Evolutionary conservation across 1,140 invertebrate species (phyloP), one percentile per base, ranked within the genome.

Genomic region (Drosophila chauvacae): DNA sequence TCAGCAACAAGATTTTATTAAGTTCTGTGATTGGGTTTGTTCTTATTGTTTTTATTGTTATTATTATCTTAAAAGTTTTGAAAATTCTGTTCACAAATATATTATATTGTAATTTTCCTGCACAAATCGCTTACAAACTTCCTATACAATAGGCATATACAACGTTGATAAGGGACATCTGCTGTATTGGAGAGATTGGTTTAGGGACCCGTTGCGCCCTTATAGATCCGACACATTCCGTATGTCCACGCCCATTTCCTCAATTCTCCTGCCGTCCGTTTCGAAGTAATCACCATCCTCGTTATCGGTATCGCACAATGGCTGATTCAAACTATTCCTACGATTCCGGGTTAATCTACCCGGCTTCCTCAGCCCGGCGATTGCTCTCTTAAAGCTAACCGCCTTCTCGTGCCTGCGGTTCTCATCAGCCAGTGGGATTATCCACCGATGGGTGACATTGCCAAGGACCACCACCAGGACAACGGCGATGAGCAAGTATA

Each of bases 201-300:
- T 62, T 26, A 23, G 20, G 4, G 3, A 14, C 23, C 35, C 48
- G 7, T 14, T 7, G 26, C 23, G 18, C 14, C 14, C 30, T 16
- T 33, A 82, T 9, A 85, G 68, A 39, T 74, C 68, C 1, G 73
- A 60, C 10, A 62, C 64, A 68, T 63, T 53, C n/a, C 81, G 64
- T 51, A 70, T 78, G 33, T 85, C 73, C 35, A 77, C 82, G 61
- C 69, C 82, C 74, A 81, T 64, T 72, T 86, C 82, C 61, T 81
- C 82, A 10, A 79, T 45, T 37, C 42, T 47, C 14, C 10, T 66
- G 9, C 30, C 57, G 13, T 62, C 44, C 23, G 28, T 35, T 14
- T 70, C 68, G 1, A 77, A 79, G 26, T 62, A 61, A 18, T 71
- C 58, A 1, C 53, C 65, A n/a, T 66, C 56, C 18, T 51, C 73